Conservation (phyloP, 2,113 vertebrate genomes). For the Campylorhamphus procurvoides region DNA sequence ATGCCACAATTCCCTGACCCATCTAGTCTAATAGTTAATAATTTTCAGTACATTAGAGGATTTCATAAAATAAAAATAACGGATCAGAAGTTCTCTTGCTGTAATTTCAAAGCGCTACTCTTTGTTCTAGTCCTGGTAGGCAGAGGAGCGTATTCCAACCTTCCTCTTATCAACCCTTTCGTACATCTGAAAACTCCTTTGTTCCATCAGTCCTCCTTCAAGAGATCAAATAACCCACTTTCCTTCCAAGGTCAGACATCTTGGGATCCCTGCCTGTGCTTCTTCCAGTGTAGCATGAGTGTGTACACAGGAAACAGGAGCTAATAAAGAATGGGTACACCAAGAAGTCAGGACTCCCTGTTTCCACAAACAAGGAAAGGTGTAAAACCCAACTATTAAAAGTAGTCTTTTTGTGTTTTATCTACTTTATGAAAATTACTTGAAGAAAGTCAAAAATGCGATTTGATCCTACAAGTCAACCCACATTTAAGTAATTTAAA, state of each 20-base stretch:
- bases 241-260: neutral
- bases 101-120: neutral
- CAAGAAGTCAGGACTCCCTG: neutral
- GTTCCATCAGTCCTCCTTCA: neutral
- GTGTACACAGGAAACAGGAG: neutral
- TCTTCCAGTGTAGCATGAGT: neutral
- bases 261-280: neutral
- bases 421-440: neutral
- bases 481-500: neutral
- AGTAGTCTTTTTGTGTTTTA: neutral
- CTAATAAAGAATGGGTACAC: neutral
- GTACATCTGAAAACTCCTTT: neutral
- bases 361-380: neutral
- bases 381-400: neutral
- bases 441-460: neutral
- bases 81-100: neutral
- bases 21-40: neutral
- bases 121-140: neutral
- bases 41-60: neutral
- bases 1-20: neutral
- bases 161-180: neutral
- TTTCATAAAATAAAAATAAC: neutral
- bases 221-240: neutral
- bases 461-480: neutral
- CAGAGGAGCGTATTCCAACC: neutral